Percentiles rank a stretch among this genome's conserved stretches.
Evolutionary conservation across 2,113 vertebrate genomes (phyloP).

Genomic region (Rynchops niger): DNA sequence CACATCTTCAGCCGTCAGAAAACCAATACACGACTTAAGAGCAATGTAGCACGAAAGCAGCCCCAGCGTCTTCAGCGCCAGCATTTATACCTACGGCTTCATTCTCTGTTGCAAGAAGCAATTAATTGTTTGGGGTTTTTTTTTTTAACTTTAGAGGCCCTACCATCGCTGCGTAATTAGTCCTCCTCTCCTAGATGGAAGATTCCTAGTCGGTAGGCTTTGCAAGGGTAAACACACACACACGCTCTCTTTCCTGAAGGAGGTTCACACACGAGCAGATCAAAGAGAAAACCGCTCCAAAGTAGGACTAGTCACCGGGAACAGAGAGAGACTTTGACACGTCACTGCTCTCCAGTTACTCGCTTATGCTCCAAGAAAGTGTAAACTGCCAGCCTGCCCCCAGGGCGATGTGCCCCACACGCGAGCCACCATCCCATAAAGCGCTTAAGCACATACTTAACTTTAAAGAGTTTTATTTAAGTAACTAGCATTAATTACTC

Average conservation of each 20-base stretch:
- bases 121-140: neutral
- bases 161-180: neutral
- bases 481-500: neutral
- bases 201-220: neutral
- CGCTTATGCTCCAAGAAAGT: neutral
- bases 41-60: neutral
- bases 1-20: neutral
- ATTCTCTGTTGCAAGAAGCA: neutral
- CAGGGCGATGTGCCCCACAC: neutral
- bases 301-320: neutral
- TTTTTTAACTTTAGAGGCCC: neutral
- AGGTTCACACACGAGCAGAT: neutral
- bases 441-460: neutral
- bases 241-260: neutral
- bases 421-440: neutral
- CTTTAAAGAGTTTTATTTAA: neutral
- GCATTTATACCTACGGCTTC: neutral
- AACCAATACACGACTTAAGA: fast-evolving
- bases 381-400: neutral
- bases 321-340: neutral
- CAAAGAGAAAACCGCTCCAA: neutral
- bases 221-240: neutral
- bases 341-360: neutral
- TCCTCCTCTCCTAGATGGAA: neutral
- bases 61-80: neutral